phyloP scores from a whole-genome alignment of 1,140 invertebrate species.

The Trichonephila clavipes region DNA sequence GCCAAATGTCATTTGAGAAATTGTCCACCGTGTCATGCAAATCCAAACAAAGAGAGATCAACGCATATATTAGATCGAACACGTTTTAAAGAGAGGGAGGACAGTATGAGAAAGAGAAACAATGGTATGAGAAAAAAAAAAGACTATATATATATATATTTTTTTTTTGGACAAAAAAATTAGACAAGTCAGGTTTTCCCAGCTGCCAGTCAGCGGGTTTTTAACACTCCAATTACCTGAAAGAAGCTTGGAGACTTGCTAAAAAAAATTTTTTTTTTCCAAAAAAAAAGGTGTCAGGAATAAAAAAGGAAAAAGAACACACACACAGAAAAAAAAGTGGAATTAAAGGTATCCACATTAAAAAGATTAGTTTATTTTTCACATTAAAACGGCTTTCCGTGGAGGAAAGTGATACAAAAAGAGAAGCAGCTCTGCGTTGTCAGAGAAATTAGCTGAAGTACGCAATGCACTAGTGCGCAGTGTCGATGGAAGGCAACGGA shows the following conservation, averaged over 20 bases:
- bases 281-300: constrained; percentile 25
- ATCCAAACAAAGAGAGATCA: constrained; percentile 70
- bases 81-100: background rate
- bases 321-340: constrained; percentile 47
- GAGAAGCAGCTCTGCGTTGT: constrained; percentile 55
- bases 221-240: constrained; percentile 73
- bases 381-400: constrained; percentile 70
- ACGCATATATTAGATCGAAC: constrained; percentile 53
- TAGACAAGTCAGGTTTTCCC: constrained; percentile 57
- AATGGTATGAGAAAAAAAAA: background rate
- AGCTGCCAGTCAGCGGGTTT: constrained; percentile 69
- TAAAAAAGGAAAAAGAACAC: constrained; percentile 26
- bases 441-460: constrained; percentile 70
- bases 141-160: constrained; percentile 25
- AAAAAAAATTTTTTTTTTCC: background rate
- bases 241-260: constrained; percentile 38
- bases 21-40: constrained; percentile 70
- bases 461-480: constrained; percentile 58
- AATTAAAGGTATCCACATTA: constrained; percentile 77
- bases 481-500: constrained; percentile 54
- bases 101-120: background rate
- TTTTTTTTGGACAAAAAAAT: constrained; percentile 12
- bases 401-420: constrained; percentile 73
- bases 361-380: constrained; percentile 77
- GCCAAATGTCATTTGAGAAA: constrained; percentile 57